Conservation (phyloP, 30 jellyfish, hydroid and myxozoan genomes). For the Hydractinia echinata region DNA sequence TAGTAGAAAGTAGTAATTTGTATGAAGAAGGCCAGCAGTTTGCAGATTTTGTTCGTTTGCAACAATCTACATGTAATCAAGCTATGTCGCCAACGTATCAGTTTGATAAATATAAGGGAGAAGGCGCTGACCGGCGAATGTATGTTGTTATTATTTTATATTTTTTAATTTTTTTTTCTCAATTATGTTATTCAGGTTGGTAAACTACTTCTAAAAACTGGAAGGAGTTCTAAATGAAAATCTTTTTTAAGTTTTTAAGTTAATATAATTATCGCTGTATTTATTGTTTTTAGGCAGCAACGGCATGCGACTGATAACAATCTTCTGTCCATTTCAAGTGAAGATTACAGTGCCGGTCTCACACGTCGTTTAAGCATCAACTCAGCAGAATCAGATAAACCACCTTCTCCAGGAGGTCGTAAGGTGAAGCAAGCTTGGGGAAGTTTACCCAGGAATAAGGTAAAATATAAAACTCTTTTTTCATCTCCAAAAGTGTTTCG, state of each 20-base stretch:
- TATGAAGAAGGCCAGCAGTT: slow-evolving; percentile 91
- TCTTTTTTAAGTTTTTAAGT: too few relatives aligned
- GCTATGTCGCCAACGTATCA: slow-evolving; percentile 56
- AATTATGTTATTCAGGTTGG: too few relatives aligned
- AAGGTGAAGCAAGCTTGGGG: slow-evolving; percentile 21
- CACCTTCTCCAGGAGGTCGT: slow-evolving; percentile 24
- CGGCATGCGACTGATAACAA: slow-evolving; percentile 11
- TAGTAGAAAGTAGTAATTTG: slow-evolving; percentile 83
- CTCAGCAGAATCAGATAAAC: slow-evolving; percentile 30
- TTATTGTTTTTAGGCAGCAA: not conserved
- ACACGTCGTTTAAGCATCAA: slow-evolving; percentile 22
- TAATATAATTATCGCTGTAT: not conserved
- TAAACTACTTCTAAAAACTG: too few relatives aligned
- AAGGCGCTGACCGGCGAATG: slow-evolving; percentile 22
- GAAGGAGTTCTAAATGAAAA: too few relatives aligned
- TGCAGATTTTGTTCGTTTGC: slow-evolving; percentile 84
- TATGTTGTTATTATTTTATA: not conserved
- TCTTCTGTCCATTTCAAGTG: slow-evolving; percentile 33
- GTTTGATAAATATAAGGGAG: slow-evolving; percentile 68
- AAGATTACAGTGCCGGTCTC: slow-evolving; percentile 19
- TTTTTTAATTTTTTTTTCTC: too few relatives aligned
- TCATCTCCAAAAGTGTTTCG: not conserved
- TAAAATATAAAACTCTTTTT: not conserved
- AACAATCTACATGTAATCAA: slow-evolving; percentile 73
- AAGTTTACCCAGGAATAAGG: slow-evolving; percentile 23